Percentiles rank a stretch among this genome's conserved stretches.
Conservation (phyloP, 2,888 invertebrate genomes). For the Galeruca laticollis region DNA sequence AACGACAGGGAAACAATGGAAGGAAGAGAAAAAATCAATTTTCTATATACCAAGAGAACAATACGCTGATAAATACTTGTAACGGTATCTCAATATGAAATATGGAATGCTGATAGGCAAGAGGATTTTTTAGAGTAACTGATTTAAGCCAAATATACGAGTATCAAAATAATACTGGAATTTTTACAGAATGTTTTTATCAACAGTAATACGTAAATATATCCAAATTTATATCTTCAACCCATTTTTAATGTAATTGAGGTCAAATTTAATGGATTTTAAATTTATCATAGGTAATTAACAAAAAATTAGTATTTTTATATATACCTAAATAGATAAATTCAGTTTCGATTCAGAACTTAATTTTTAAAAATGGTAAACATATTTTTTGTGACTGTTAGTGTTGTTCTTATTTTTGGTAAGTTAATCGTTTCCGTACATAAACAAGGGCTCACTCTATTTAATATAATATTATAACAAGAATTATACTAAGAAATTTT, state of each 20-base stretch:
- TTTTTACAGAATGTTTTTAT: background rate
- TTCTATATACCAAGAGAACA: too few species aligned
- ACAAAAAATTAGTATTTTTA: constrained; percentile 11
- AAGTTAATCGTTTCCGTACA: background rate
- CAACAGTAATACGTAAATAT: background rate
- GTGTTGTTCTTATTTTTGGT: constrained; percentile 6
- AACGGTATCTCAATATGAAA: too few species aligned
- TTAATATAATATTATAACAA: too few species aligned
- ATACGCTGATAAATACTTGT: too few species aligned
- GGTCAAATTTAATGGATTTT: constrained; percentile 14
- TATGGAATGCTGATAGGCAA: too few species aligned
- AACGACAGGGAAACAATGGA: too few species aligned
- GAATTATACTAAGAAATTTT: too few species aligned
- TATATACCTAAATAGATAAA: background rate
- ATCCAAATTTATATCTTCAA: constrained; percentile 11
- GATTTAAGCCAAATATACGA: too few species aligned
- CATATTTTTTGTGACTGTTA: background rate
- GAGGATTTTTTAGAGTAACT: too few species aligned
- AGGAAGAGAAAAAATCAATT: too few species aligned
- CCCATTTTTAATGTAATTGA: constrained; percentile 23
- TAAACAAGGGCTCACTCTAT: background rate
- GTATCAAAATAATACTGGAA: too few species aligned
- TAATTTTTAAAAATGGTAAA: background rate
- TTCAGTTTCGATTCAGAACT: background rate
- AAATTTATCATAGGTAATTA: constrained; percentile 4